Conservation (phyloP, 1,140 invertebrate species). For the Batillaria attramentaria region DNA sequence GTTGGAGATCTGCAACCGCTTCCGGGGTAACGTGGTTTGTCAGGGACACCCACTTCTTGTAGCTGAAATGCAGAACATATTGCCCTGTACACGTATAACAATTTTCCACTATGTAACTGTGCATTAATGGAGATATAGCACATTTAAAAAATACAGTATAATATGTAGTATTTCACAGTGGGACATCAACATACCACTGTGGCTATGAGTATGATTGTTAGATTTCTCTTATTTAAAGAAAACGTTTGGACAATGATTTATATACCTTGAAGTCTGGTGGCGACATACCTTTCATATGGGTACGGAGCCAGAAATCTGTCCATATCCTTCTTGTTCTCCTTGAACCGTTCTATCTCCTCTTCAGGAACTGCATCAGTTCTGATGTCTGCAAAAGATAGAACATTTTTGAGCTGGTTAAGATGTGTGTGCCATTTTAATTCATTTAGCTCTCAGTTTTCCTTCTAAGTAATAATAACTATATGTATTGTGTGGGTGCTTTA, state of each 20-base stretch:
- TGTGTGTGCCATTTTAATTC: no score
- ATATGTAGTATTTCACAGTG: no score
- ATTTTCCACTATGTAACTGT: not conserved
- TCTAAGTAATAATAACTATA: constrained; percentile 15
- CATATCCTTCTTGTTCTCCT: constrained; percentile 83
- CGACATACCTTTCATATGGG: constrained; percentile 83
- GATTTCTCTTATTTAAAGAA: no score
- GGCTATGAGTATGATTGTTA: no score
- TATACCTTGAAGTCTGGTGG: no score
- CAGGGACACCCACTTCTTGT: constrained; percentile 88
- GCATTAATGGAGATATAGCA: no score
- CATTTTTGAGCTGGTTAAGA: no score
- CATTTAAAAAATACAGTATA: no score
- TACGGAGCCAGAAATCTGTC: constrained; percentile 91
- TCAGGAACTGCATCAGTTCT: constrained; percentile 69
- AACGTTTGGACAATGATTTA: no score
- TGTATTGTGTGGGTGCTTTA: not conserved
- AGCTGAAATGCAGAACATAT: constrained; percentile 74
- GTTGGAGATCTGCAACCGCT: constrained; percentile 73
- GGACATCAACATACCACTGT: no score
- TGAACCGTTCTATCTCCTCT: constrained; percentile 75
- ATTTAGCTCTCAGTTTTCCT: no score
- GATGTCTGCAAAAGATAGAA: no score
- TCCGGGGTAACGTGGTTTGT: constrained; percentile 82
- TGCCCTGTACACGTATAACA: not conserved